Evolutionary conservation across 2,113 vertebrate species (phyloP).

Genomic region (Rallus limicola): DNA sequence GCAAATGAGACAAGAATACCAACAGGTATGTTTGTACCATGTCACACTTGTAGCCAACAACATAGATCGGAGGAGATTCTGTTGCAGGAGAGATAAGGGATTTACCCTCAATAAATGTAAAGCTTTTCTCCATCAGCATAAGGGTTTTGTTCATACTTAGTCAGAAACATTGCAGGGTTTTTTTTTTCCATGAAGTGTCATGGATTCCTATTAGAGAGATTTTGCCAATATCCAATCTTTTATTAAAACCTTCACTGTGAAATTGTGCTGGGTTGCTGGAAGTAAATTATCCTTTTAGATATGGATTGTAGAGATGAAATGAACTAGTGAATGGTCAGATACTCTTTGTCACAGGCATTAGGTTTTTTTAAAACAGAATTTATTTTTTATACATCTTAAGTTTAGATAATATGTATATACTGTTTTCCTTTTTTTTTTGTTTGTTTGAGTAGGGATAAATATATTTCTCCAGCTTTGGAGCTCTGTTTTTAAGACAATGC

Average conservation of each 20-base stretch:
- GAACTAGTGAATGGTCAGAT: background rate
- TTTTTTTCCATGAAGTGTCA: background rate
- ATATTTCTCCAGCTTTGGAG: background rate
- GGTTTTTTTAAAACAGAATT: background rate
- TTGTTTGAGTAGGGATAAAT: background rate
- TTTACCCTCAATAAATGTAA: conserved; percentile 39
- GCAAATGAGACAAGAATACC: conserved; percentile 22
- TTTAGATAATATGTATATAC: background rate
- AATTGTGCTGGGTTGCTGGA: conserved; percentile 36
- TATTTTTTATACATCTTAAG: background rate
- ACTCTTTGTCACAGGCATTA: background rate
- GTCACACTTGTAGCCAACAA: conserved; percentile 16
- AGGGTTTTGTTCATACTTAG: conserved; percentile 25
- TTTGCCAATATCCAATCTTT: conserved; percentile 47
- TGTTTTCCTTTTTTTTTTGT: background rate
- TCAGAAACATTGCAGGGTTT: background rate
- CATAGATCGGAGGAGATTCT: conserved; percentile 33
- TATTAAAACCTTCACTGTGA: conserved; percentile 45
- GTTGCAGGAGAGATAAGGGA: conserved; percentile 57
- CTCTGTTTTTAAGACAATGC: background rate
- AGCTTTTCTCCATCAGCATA: conserved; percentile 42
- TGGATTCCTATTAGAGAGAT: conserved; percentile 46
- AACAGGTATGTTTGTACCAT: conserved; percentile 39
- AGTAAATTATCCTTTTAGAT: conserved; percentile 26
- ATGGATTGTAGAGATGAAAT: background rate